Percentiles rank a stretch among this genome's conserved stretches.
These are phyloP conservation scores for Limnodromus scolopaceus DNA, from an alignment of 2,797 vertebrate species.

Conservation along the genomic window DNA sequence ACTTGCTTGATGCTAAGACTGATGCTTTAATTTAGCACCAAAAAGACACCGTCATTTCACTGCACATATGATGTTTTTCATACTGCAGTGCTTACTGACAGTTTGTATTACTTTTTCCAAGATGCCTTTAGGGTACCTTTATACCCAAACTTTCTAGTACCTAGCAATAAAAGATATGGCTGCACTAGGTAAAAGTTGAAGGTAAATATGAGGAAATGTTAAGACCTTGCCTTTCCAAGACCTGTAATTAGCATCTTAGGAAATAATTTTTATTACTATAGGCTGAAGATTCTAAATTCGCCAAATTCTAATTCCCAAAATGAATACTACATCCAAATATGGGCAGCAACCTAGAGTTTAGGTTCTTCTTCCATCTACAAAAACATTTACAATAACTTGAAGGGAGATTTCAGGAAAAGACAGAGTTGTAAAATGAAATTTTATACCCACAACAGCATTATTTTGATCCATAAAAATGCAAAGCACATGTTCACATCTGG, in stretches of 20 bases:
- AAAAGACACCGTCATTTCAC: neutral
- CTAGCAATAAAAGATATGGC: neutral
- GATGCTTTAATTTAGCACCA: neutral
- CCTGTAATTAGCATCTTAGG: neutral
- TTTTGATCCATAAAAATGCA: conserved; percentile 38
- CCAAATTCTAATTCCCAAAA: neutral
- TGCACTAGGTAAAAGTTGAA: neutral
- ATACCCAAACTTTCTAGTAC: neutral
- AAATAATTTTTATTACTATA: neutral
- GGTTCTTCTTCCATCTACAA: neutral
- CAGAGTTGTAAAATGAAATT: neutral
- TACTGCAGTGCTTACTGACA: neutral
- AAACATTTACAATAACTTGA: neutral
- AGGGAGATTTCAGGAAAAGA: neutral
- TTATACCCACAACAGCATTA: conserved; percentile 14
- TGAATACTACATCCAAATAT: neutral
- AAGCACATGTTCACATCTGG: conserved; percentile 50
- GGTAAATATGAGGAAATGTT: neutral
- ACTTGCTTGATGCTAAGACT: neutral
- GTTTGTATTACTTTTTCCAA: neutral
- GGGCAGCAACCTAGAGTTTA: neutral
- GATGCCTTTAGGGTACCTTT: neutral
- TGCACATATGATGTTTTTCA: neutral
- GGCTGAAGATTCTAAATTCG: neutral
- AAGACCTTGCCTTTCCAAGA: neutral